Conservation (phyloP, 2,113 vertebrate species). For the Alouatta palliata region DNA sequence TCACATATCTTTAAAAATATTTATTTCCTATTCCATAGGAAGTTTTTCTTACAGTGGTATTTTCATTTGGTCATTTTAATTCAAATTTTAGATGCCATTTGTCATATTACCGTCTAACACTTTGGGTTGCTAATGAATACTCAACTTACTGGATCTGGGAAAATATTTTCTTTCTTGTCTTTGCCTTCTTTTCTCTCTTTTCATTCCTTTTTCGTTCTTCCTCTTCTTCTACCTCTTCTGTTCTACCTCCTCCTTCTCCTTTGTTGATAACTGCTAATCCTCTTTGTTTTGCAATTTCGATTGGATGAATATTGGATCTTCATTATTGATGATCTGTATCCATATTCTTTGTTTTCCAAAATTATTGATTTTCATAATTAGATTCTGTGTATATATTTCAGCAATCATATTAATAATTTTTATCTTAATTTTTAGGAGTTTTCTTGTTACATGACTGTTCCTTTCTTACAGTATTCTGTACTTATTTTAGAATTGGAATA, state of each 20-base stretch:
- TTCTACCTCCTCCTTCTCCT: neutral
- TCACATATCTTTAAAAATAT: neutral
- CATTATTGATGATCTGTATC: neutral
- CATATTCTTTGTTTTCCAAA: neutral
- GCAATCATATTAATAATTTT: neutral
- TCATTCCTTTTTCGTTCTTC: neutral
- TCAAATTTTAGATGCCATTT: neutral
- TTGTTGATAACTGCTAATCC: neutral
- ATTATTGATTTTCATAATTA: constrained; percentile 28
- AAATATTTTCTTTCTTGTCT: neutral
- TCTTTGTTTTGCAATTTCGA: neutral
- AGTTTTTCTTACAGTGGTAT: neutral
- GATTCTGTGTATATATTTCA: neutral
- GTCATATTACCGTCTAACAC: neutral
- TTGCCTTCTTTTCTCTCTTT: neutral
- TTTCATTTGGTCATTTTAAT: neutral
- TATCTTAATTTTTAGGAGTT: neutral
- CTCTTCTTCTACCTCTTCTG: neutral
- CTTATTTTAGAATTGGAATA: constrained; percentile 17
- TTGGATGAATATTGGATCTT: neutral
- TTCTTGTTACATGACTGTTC: neutral
- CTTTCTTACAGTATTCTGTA: neutral
- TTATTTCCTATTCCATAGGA: neutral
- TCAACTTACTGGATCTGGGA: neutral
- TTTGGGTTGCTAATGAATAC: neutral